A percentile compares a stretch with the other conserved stretches of the same genome.
Evolutionary conservation across 2,797 vertebrate genomes (phyloP).

Genomic region (Nannoperca australis): DNA sequence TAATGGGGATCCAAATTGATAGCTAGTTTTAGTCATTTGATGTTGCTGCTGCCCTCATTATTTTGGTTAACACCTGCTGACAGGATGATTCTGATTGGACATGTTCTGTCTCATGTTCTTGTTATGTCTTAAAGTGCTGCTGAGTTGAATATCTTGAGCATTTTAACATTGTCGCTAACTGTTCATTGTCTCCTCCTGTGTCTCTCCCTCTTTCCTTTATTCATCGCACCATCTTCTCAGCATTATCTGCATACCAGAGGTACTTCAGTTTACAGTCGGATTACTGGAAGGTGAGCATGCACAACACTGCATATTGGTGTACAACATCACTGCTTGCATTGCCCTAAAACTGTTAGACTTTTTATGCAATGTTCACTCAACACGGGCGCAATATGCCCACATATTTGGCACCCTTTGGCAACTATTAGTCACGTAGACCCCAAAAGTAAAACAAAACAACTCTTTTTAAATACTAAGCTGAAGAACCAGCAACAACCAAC

Average conservation of each 20-base stretch:
- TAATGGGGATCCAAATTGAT: background rate
- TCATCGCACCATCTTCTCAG: conserved; percentile 81
- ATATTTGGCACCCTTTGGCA: too few species aligned
- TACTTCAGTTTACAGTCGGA: conserved; percentile 99
- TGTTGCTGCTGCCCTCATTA: background rate
- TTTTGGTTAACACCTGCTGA: background rate
- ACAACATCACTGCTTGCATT: background rate
- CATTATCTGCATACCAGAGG: conserved; percentile 99
- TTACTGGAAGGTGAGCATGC: conserved; percentile 96
- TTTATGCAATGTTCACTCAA: background rate
- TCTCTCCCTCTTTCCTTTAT: conserved; percentile 52
- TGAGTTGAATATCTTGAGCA: conserved; percentile 11
- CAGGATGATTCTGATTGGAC: background rate
- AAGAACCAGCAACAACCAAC: background rate
- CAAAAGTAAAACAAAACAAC: too few species aligned
- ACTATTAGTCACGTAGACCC: too few species aligned
- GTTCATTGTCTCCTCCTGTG: background rate
- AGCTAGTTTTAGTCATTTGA: background rate
- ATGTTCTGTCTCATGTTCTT: too few species aligned
- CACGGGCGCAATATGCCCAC: too few species aligned
- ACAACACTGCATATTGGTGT: background rate
- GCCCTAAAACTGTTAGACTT: background rate
- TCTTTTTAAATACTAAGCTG: background rate
- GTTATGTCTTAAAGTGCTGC: background rate
- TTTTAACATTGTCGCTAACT: conserved; percentile 22